phyloP scores from a whole-genome alignment of 2,888 invertebrate species.

The Caenorhabditis panamensis region DNA sequence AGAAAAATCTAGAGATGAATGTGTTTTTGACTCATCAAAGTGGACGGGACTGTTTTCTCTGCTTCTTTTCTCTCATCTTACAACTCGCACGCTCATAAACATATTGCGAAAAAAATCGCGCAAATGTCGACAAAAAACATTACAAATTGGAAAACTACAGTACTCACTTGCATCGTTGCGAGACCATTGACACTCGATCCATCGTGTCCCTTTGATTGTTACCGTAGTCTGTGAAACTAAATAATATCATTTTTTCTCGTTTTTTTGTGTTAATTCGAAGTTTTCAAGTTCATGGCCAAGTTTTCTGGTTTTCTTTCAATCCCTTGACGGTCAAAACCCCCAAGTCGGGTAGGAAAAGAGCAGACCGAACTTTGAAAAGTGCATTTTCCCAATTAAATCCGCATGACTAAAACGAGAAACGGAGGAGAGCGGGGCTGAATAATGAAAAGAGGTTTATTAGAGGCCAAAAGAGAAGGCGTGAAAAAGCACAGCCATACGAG shows the following conservation, averaged over 20 bases:
- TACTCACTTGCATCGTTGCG: constrained; percentile 3
- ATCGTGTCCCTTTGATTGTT: constrained; percentile 1
- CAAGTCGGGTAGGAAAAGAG: too few relatives aligned
- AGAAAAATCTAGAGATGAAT: neutral
- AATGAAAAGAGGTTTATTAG: constrained; percentile 5
- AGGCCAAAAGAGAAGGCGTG: neutral
- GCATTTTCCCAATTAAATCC: constrained; percentile 9
- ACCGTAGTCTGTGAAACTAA: constrained; percentile 5
- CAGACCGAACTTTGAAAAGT: constrained; percentile 3
- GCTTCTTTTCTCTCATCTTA: too few relatives aligned
- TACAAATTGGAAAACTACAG: neutral
- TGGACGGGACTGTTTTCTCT: too few relatives aligned
- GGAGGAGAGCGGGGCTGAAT: neutral
- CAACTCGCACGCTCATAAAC: neutral
- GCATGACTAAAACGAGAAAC: constrained; percentile 5
- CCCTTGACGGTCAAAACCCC: too few relatives aligned
- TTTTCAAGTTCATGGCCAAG: too few relatives aligned
- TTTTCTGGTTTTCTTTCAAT: too few relatives aligned
- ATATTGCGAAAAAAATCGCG: neutral
- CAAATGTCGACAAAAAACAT: neutral
- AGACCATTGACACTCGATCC: neutral
- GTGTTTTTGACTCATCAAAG: neutral
- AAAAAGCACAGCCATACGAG: neutral
- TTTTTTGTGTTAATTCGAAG: neutral
- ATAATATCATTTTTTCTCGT: neutral